Percentiles rank a stretch among this genome's conserved stretches.
Conservation (phyloP, 2,888 invertebrate species). For the Lymantria monacha region DNA sequence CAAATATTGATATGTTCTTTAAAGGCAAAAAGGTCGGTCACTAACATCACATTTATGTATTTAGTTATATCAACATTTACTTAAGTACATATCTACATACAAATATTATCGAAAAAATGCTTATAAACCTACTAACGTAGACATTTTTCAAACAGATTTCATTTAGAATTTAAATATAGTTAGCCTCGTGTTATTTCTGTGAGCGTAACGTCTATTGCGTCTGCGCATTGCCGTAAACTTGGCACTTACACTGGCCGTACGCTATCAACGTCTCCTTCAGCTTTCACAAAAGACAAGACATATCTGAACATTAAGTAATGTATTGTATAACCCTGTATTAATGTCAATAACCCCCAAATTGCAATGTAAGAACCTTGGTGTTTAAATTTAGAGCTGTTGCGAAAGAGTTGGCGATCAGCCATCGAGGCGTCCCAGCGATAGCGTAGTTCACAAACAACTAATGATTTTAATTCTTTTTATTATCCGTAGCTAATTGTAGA, state of each 20-base stretch:
- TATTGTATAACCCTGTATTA: conserved; percentile 62
- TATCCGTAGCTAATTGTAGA: conserved; percentile 4
- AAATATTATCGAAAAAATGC: too few relatives aligned
- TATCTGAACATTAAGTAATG: conserved; percentile 54
- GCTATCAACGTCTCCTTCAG: conserved; percentile 38
- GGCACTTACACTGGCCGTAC: conserved; percentile 55
- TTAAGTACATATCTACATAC: too few relatives aligned
- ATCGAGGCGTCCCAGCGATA: conserved; percentile 55
- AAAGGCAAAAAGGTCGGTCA: conserved; percentile 30
- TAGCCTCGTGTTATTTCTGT: conserved; percentile 69
- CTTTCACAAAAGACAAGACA: conserved; percentile 42
- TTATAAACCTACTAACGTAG: background rate
- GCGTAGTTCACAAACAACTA: conserved; percentile 33
- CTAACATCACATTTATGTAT: conserved; percentile 10
- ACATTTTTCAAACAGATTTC: conserved; percentile 15
- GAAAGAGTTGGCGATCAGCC: conserved; percentile 74
- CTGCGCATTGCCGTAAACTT: conserved; percentile 61
- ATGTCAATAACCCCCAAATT: conserved; percentile 80
- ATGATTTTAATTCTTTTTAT: conserved; percentile 8
- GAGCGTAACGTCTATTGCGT: conserved; percentile 39
- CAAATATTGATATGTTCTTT: conserved; percentile 43
- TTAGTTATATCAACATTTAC: too few relatives aligned
- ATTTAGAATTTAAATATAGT: conserved; percentile 39
- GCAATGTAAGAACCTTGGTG: conserved; percentile 73
- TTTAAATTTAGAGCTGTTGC: conserved; percentile 70